Percentiles rank a stretch among this genome's conserved stretches.
phyloP scores from a whole-genome alignment of 30 jellyfish, hydroid and myxozoan species.

The Pelagia noctiluca region DNA sequence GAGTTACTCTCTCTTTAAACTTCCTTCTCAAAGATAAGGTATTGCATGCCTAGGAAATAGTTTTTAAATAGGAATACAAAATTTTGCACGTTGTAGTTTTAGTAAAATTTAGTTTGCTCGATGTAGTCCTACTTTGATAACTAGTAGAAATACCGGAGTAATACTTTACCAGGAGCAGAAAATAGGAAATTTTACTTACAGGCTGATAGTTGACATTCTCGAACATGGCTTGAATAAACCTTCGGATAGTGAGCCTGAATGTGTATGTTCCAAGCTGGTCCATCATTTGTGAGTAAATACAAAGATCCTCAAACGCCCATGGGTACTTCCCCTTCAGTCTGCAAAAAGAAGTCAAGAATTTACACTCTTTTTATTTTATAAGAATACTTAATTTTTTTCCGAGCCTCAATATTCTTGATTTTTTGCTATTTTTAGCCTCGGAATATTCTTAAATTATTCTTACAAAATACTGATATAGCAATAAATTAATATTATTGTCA shows the following conservation, averaged over 20 bases:
- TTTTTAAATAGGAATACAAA: no score
- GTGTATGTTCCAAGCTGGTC: conserved; percentile 92
- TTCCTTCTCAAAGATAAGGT: no score
- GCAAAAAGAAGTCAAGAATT: not conserved
- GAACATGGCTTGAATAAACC: conserved; percentile 89
- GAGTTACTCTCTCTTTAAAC: no score
- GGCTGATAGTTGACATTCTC: conserved; percentile 82
- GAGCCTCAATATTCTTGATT: no score
- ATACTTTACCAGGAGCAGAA: not conserved
- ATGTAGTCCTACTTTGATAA: not conserved
- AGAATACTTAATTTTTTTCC: no score
- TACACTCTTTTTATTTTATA: not conserved
- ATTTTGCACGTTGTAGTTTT: no score
- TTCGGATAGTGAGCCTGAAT: conserved; percentile 82
- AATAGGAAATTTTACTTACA: conserved; percentile 55
- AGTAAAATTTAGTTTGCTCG: no score
- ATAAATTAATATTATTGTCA: no score
- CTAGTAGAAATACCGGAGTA: not conserved
- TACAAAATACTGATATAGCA: no score
- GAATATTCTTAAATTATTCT: no score
- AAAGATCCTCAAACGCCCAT: conserved; percentile 93
- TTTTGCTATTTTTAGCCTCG: no score
- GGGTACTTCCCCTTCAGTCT: conserved; percentile 89
- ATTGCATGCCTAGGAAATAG: not conserved
- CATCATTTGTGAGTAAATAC: conserved; percentile 95